Evolutionary conservation across 30 jellyfish, hydroid and myxozoan species (phyloP), one percentile per base, ranked within the genome.

Genomic region (Turritopsis rubra): DNA sequence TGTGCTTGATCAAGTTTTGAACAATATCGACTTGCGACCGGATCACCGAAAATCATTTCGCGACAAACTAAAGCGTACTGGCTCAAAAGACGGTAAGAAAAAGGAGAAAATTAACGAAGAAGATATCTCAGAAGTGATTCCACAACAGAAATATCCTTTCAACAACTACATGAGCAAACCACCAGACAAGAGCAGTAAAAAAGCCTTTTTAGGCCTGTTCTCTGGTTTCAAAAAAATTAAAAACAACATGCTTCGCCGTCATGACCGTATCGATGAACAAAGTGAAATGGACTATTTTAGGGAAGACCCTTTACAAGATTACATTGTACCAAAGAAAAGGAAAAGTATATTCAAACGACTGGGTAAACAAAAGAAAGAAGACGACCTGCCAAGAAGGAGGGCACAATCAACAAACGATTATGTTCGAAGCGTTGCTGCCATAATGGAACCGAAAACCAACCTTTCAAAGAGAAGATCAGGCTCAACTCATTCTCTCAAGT

Each of bases 321-420:
- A 28, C 28, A 26, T 30, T 23, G 52, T 24, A 24, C 21, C 72
- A 16, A 66, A 72, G 66, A 65, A 65, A 1, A 82, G 66, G 70
- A 82, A 82, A 66, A 71, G 88, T 19, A 28, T 82, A 22, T 72
- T 82, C 27, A 18, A 53, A 19, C 71, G 65, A 71, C 72, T 82
- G 1, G 66, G 85, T 26, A 52, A 84, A 8, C 53, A 29, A 23
- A 82, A 82, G 81, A 82, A 82, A 71, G 88, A 82, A 3, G 20
- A 21, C 21, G 84, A 71, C 66, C 70, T 66, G 9, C 85, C 87
- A 17, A 27, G 88, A 25, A 75, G 88, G 16, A 72, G 88, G 8
- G 88, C 88, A 26, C 88, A 82, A 21, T 82, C 88, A 5, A 24
- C 88, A 16, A 82, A 82, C n/a, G 88, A 82, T 26, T 82, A 82